These are phyloP conservation scores for Rhodophaea formosa DNA, from an alignment of 2,888 invertebrate species.

Conservation along the genomic window DNA sequence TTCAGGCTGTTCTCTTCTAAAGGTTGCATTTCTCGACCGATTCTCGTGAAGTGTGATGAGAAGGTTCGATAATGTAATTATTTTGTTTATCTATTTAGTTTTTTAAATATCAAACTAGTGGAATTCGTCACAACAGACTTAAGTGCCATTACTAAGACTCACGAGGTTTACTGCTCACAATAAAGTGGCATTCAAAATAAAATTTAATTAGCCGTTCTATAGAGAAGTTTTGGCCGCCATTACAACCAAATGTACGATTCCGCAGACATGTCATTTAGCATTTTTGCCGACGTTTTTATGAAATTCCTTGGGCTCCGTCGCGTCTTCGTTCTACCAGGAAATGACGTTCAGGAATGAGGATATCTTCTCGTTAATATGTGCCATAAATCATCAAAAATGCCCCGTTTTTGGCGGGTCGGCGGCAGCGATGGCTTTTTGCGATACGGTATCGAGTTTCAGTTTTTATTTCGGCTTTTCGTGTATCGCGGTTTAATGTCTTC, in stretches of 20 bases:
- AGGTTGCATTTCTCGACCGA: too few species aligned
- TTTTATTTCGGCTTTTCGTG: constrained; percentile 41
- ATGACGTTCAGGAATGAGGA: constrained; percentile 79
- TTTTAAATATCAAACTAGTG: too few species aligned
- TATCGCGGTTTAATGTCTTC: constrained; percentile 16
- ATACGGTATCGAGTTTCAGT: constrained; percentile 58
- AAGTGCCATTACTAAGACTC: too few species aligned
- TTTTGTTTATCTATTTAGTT: too few species aligned
- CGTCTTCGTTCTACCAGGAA: constrained; percentile 77
- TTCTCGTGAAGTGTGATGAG: too few species aligned
- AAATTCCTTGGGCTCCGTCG: constrained; percentile 57
- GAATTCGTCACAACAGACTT: too few species aligned
- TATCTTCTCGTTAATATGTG: constrained; percentile 80
- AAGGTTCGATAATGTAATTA: too few species aligned
- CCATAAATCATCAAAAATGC: constrained; percentile 80
- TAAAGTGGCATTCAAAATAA: too few species aligned
- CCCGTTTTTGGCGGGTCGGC: constrained; percentile 57
- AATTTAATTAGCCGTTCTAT: too few species aligned
- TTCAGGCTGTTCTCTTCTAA: too few species aligned
- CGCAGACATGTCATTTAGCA: constrained; percentile 33
- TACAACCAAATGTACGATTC: constrained; percentile 25
- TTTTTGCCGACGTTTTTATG: constrained; percentile 62
- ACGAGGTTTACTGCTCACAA: too few species aligned
- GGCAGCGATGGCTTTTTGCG: constrained; percentile 62
- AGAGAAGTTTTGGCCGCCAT: neutral